Evolutionary conservation across 64 coral and sea anemone species (phyloP).

Genomic region (Porites lutea): DNA sequence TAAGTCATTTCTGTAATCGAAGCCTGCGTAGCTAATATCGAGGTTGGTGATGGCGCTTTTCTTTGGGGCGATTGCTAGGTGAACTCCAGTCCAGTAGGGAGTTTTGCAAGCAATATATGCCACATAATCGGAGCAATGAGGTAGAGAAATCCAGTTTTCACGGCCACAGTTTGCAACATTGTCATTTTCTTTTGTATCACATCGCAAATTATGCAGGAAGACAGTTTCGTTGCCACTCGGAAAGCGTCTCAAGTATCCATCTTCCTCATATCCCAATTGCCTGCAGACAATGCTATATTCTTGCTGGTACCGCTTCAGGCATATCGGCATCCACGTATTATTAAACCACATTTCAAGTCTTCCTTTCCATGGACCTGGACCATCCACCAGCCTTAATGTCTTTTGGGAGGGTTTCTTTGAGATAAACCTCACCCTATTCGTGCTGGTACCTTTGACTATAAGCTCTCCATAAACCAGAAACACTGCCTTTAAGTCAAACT

Average conservation of each 20-base stretch:
- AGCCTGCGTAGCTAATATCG: constrained; percentile 71
- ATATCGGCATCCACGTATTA: constrained; percentile 67
- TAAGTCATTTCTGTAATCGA: constrained; percentile 70
- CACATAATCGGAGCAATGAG: constrained; percentile 32
- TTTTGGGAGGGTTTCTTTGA: neutral
- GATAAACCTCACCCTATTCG: constrained; percentile 55
- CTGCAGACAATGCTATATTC: constrained; percentile 60
- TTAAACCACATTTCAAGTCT: constrained; percentile 64
- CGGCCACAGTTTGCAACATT: constrained; percentile 48
- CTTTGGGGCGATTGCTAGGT: constrained; percentile 53
- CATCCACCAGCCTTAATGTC: constrained; percentile 60
- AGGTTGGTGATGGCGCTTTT: constrained; percentile 67
- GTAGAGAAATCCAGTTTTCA: constrained; percentile 25
- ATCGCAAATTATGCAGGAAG: constrained; percentile 62
- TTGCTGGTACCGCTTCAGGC: neutral
- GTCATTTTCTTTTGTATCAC: constrained; percentile 52
- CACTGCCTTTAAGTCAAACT: constrained; percentile 54
- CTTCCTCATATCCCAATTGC: constrained; percentile 48
- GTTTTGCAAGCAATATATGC: constrained; percentile 37
- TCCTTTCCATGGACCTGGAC: constrained; percentile 77
- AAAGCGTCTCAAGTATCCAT: neutral
- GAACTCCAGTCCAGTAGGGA: constrained; percentile 74
- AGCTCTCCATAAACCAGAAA: constrained; percentile 79
- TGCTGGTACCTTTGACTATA: constrained; percentile 37
- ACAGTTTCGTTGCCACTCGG: constrained; percentile 48